Percentiles rank a stretch among this genome's conserved stretches.
These are phyloP conservation scores for Melanotus villosus DNA, from an alignment of 2,888 invertebrate species.

Conservation along the genomic window DNA sequence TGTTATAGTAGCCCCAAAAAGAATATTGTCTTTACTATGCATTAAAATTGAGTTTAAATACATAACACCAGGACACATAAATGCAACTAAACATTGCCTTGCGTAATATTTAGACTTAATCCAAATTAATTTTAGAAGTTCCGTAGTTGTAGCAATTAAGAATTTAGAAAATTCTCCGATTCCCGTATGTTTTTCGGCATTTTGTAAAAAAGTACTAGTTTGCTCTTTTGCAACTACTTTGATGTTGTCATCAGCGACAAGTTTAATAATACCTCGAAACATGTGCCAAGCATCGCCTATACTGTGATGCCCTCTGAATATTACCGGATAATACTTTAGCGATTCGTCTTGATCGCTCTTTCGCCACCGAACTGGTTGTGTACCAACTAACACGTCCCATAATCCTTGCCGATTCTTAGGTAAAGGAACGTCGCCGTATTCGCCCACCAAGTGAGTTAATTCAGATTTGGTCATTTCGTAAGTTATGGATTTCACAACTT, in stretches of 20 bases:
- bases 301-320: slow-evolving; percentile 15
- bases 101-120: no score
- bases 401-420: not conserved
- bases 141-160: no score
- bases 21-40: not conserved
- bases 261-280: not conserved
- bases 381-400: slow-evolving; percentile 19
- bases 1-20: no score
- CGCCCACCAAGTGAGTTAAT: no score
- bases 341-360: not conserved
- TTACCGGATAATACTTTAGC: slow-evolving; percentile 1
- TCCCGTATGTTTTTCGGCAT: no score
- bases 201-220: no score
- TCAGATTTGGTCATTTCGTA: no score
- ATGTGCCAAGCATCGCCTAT: slow-evolving; percentile 12
- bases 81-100: no score
- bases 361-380: slow-evolving; percentile 1
- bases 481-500: no score
- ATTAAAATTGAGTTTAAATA: not conserved
- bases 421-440: not conserved
- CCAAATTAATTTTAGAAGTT: no score
- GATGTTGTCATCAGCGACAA: not conserved
- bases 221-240: not conserved
- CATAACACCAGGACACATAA: no score
- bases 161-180: no score